These are phyloP conservation scores for Podocnemis expansa DNA, from an alignment of 2,113 vertebrate genomes.

Conservation along the genomic window DNA sequence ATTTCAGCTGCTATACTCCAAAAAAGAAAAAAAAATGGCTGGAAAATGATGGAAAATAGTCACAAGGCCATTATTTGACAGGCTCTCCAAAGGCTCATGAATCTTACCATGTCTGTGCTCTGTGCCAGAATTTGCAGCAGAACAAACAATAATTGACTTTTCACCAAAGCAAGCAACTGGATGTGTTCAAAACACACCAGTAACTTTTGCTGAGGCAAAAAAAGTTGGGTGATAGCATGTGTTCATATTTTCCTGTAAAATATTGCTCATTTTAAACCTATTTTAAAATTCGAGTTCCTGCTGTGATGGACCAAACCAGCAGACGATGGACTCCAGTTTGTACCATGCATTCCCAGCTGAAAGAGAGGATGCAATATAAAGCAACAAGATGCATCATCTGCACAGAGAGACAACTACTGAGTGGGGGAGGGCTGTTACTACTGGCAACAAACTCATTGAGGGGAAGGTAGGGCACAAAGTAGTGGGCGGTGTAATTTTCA, in stretches of 20 bases:
- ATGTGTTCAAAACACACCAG: background rate
- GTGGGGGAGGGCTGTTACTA: background rate
- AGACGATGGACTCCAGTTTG: background rate
- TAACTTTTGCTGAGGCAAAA: conserved; percentile 5
- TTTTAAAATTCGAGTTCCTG: background rate
- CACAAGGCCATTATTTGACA: background rate
- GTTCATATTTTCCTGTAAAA: background rate
- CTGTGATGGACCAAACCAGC: conserved; percentile 12
- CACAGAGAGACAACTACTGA: background rate
- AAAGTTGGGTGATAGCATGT: background rate
- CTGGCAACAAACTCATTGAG: background rate
- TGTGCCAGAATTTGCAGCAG: background rate
- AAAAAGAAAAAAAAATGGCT: conserved; percentile 28
- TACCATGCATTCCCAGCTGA: background rate
- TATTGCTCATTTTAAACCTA: background rate
- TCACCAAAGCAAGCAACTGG: conserved; percentile 9
- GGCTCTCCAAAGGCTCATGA: conserved; percentile 9
- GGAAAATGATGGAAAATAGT: conserved; percentile 41
- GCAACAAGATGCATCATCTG: rapidly evolving
- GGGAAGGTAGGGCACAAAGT: background rate
- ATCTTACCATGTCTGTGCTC: conserved; percentile 7
- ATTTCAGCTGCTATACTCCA: conserved; percentile 44
- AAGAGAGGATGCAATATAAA: background rate
- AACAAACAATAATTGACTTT: background rate
- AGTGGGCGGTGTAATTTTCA: background rate